Conservation (phyloP, 2,888 invertebrate genomes). For the Gisinianus flammeolus region DNA sequence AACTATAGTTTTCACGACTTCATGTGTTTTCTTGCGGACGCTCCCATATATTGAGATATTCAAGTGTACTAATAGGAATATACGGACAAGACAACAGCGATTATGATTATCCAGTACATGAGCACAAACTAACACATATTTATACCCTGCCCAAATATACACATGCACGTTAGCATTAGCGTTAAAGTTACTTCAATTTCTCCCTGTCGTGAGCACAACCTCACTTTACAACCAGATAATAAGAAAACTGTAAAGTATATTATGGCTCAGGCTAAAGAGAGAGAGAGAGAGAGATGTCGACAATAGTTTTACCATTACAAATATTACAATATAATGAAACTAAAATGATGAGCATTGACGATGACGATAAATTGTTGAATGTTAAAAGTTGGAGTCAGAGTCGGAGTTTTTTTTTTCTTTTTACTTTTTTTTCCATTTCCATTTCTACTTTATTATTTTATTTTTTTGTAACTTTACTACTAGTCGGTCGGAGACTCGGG, state of each 20-base stretch:
- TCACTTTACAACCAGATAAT: not conserved
- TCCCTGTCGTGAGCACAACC: conserved; percentile 15
- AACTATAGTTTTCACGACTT: no score
- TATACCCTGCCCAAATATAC: no score
- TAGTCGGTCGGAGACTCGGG: not conserved
- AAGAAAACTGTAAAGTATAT: conserved; percentile 9
- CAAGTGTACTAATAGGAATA: not conserved
- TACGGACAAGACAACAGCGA: not conserved
- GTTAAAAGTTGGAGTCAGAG: no score
- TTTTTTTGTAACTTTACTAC: not conserved
- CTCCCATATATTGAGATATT: not conserved
- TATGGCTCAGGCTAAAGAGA: no score
- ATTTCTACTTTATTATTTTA: not conserved
- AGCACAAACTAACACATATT: not conserved
- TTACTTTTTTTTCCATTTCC: not conserved
- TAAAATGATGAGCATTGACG: not conserved
- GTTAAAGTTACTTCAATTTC: conserved; percentile 7
- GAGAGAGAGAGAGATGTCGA: no score
- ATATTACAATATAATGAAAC: not conserved
- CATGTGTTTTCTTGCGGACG: no score
- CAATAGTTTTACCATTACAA: no score
- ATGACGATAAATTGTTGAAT: no score
- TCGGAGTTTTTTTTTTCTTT: no score
- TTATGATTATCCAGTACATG: conserved; percentile 4
- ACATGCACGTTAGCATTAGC: not conserved